These are phyloP conservation scores for Podarcis siculus DNA, from an alignment of 2,797 vertebrate species.

Conservation along the genomic window DNA sequence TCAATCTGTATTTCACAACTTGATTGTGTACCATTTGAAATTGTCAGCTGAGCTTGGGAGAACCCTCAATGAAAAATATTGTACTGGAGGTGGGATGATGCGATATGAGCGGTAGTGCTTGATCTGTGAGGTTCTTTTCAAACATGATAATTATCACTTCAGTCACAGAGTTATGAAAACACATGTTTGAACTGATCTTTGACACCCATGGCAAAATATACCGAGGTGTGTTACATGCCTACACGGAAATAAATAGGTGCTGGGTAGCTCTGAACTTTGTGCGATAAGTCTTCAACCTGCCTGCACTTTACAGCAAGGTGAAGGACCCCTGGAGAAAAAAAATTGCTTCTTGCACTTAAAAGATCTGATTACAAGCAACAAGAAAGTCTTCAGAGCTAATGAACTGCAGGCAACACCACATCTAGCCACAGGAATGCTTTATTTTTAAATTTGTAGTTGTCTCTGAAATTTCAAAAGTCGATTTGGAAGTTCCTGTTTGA, in stretches of 20 bases:
- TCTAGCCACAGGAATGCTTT: background rate
- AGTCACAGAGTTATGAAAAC: background rate
- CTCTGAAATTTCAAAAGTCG: background rate
- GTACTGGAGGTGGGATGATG: background rate
- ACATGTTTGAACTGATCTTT: background rate
- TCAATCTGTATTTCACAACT: background rate
- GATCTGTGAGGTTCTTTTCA: background rate
- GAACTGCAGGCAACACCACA: background rate
- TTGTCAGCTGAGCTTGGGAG: background rate
- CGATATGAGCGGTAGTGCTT: background rate
- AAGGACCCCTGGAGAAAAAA: rapidly evolving
- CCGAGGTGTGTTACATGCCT: background rate
- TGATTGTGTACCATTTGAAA: background rate
- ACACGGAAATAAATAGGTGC: background rate
- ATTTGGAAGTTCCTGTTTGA: background rate
- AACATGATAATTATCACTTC: background rate
- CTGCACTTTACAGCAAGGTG: background rate
- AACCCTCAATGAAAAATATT: background rate
- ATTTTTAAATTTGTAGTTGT: background rate
- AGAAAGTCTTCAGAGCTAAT: too few relatives aligned
- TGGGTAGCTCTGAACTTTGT: background rate
- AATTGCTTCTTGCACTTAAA: background rate
- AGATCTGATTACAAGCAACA: background rate
- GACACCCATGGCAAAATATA: background rate
- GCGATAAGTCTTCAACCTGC: background rate